phyloP scores from a whole-genome alignment of 1,140 invertebrate species.

The Octopus sinensis region DNA sequence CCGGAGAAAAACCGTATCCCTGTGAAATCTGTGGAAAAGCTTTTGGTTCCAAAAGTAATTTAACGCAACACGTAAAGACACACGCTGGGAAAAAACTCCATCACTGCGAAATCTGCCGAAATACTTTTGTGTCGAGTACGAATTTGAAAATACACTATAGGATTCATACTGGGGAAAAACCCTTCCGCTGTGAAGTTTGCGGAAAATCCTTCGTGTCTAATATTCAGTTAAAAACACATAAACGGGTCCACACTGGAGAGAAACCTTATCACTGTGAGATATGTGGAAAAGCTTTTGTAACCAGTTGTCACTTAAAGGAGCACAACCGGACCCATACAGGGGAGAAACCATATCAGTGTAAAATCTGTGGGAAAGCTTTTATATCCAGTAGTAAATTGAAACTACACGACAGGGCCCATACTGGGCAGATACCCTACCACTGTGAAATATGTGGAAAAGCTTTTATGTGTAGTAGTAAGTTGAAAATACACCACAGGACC shows the following conservation, averaged over 20 bases:
- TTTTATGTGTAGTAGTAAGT: not conserved
- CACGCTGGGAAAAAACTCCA: no score
- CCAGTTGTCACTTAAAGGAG: constrained; percentile 50
- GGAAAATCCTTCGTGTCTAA: constrained; percentile 26
- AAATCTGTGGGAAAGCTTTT: not conserved
- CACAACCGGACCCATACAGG: not conserved
- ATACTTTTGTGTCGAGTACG: no score
- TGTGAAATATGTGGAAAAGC: not conserved
- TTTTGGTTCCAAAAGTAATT: no score
- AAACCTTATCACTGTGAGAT: constrained; percentile 40
- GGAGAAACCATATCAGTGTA: not conserved
- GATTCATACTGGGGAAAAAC: constrained; percentile 65
- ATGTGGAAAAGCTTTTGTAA: constrained; percentile 47
- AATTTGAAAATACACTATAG: constrained; percentile 69
- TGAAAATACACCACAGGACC: not conserved
- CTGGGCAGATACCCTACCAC: not conserved
- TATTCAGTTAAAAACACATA: constrained; percentile 28
- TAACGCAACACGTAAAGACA: no score
- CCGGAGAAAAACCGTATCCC: no score
- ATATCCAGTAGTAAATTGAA: not conserved
- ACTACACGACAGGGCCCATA: not conserved
- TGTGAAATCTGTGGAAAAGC: no score
- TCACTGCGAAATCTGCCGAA: no score
- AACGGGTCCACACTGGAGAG: constrained; percentile 40
- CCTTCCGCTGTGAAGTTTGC: constrained; percentile 30